Percentiles rank a stretch among this genome's conserved stretches.
Evolutionary conservation across 2,888 invertebrate genomes (phyloP).

Genomic region (Strigamia transsilvanica): DNA sequence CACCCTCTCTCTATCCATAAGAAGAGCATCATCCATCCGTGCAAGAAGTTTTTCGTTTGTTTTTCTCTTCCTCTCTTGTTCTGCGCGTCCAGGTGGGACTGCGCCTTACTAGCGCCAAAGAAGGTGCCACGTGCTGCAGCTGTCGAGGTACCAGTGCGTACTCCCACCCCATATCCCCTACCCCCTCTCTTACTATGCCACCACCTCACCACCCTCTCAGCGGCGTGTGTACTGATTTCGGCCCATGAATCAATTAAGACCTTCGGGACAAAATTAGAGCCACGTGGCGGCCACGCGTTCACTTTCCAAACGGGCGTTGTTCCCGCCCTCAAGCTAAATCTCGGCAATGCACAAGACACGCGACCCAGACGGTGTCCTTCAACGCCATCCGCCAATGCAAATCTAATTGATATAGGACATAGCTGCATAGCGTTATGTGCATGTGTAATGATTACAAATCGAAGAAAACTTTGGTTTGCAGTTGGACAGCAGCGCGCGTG

Average conservation of each 20-base stretch:
- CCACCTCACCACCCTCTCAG: conserved; percentile 34
- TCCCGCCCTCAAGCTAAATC: conserved; percentile 33
- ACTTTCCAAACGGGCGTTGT: conserved; percentile 10
- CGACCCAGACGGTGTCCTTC: conserved; percentile 34
- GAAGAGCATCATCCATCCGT: conserved; percentile 49
- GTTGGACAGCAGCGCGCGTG: conserved; percentile 29
- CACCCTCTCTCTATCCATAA: conserved; percentile 28
- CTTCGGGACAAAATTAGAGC: conserved; percentile 23
- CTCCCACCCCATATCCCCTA: neutral
- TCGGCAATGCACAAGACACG: conserved; percentile 38
- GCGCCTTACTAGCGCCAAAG: conserved; percentile 43
- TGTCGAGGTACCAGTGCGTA: conserved; percentile 27
- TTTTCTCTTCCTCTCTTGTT: conserved; percentile 47
- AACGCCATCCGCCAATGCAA: neutral
- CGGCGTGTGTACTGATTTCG: neutral
- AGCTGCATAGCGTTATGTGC: neutral
- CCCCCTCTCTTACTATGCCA: neutral
- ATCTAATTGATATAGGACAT: too few species aligned
- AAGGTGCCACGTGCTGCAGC: conserved; percentile 49
- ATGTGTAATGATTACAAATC: conserved; percentile 18
- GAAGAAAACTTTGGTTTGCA: conserved; percentile 21
- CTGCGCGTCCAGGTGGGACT: conserved; percentile 39
- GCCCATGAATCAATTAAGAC: conserved; percentile 29
- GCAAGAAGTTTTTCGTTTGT: conserved; percentile 48
- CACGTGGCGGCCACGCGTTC: conserved; percentile 40